These are phyloP conservation scores for Lasioglossum calceatum DNA, from an alignment of 2,888 invertebrate genomes.

Conservation along the genomic window DNA sequence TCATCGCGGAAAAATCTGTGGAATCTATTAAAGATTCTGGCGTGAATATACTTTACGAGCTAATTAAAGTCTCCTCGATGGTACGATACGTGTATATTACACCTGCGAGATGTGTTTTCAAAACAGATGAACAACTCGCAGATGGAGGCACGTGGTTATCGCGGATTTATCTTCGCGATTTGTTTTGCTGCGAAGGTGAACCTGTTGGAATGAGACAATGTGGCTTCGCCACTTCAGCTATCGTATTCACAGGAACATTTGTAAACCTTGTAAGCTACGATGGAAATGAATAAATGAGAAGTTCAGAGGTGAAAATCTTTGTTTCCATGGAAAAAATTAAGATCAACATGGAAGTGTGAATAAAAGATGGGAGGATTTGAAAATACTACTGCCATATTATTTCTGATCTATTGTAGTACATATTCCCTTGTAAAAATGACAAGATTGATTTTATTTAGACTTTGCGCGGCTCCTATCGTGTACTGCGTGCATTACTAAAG, in stretches of 20 bases:
- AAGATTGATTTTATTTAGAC: too few relatives aligned
- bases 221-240: too few relatives aligned
- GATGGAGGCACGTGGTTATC: constrained; percentile 20
- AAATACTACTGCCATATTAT: too few relatives aligned
- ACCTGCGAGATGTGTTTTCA: not conserved
- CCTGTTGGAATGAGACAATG: constrained; percentile 43
- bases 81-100: constrained; percentile 26
- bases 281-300: not conserved
- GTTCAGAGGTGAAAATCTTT: not conserved
- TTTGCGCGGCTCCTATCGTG: too few relatives aligned
- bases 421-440: too few relatives aligned
- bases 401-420: too few relatives aligned
- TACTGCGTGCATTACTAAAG: too few relatives aligned
- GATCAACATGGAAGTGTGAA: too few relatives aligned
- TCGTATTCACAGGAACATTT: not conserved
- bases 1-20: constrained; percentile 11
- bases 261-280: not conserved
- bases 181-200: constrained; percentile 42
- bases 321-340: not conserved
- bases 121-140: not conserved
- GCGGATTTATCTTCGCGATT: constrained; percentile 42
- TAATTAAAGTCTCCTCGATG: constrained; percentile 41
- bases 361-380: too few relatives aligned
- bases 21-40: constrained; percentile 36
- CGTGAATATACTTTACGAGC: constrained; percentile 27